phyloP scores from a whole-genome alignment of 2,797 vertebrate species.

The Phaenicophaeus curvirostris region DNA sequence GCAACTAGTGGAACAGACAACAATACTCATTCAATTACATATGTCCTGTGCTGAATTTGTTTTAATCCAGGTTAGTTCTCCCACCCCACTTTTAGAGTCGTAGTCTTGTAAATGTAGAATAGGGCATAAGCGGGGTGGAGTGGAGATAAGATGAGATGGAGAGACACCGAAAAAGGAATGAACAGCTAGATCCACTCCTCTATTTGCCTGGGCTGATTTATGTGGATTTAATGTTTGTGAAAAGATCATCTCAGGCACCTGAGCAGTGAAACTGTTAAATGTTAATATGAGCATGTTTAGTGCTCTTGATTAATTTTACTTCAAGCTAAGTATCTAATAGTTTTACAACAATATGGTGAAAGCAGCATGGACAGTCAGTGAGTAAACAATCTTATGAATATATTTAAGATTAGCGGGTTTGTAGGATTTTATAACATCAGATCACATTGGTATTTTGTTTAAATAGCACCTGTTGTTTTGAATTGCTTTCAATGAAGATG shows the following conservation, averaged over 20 bases:
- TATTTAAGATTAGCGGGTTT: not conserved
- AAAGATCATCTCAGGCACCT: not conserved
- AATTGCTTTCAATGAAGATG: not conserved
- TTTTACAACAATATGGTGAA: not conserved
- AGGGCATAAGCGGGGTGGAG: not conserved
- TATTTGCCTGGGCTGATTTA: not conserved
- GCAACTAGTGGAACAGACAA: not conserved
- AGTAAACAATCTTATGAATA: not conserved
- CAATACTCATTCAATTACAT: not conserved
- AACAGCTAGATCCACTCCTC: not conserved
- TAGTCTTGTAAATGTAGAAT: not conserved
- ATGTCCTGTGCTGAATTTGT: not conserved
- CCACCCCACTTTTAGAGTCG: accelerated
- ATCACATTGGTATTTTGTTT: not conserved
- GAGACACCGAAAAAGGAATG: not conserved
- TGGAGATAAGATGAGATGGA: not conserved
- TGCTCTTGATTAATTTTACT: not conserved
- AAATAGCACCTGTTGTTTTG: not conserved
- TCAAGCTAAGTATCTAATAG: not conserved
- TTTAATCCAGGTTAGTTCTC: not conserved
- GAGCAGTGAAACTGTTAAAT: not conserved
- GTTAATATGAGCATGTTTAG: not conserved
- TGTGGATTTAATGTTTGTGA: not conserved
- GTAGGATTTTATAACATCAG: not conserved
- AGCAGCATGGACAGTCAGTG: not conserved